These are phyloP conservation scores for Borostomias antarcticus DNA, from an alignment of 2,797 vertebrate genomes.

Conservation along the genomic window DNA sequence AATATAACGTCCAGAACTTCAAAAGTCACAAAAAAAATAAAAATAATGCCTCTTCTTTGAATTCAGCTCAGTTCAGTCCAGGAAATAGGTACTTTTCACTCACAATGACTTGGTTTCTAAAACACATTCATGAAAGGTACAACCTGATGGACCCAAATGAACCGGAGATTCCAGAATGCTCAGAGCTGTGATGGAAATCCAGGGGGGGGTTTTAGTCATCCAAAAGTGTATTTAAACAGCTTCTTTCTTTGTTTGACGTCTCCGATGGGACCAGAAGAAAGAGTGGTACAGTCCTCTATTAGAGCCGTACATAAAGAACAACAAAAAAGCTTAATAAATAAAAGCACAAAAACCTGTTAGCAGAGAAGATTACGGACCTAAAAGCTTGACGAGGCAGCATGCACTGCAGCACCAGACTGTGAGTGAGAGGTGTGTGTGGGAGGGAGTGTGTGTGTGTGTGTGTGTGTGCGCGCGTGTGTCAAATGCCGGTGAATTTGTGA, in stretches of 20 bases:
- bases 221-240: constrained; percentile 4
- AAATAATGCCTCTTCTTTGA: neutral
- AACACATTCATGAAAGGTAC: neutral
- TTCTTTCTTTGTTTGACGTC: neutral
- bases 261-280: neutral
- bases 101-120: constrained; percentile 7
- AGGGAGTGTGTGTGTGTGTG: constrained; percentile 6
- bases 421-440: constrained; percentile 9
- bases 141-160: neutral
- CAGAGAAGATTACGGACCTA: constrained; percentile 1
- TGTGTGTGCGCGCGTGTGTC: constrained; percentile 30
- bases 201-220: neutral
- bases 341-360: neutral
- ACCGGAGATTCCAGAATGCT: neutral
- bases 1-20: constrained; percentile 4
- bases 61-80: neutral
- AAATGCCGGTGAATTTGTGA: constrained; percentile 51
- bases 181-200: neutral
- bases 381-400: constrained; percentile 16
- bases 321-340: neutral
- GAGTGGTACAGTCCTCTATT: neutral
- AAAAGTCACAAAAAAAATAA: constrained; percentile 22
- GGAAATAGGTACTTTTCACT: neutral
- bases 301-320: neutral
- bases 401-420: constrained; percentile 17